A percentile compares a stretch with the other conserved stretches of the same genome.
These are phyloP conservation scores for Melanaphis sacchari DNA, from an alignment of 1,140 invertebrate genomes.

Conservation along the genomic window DNA sequence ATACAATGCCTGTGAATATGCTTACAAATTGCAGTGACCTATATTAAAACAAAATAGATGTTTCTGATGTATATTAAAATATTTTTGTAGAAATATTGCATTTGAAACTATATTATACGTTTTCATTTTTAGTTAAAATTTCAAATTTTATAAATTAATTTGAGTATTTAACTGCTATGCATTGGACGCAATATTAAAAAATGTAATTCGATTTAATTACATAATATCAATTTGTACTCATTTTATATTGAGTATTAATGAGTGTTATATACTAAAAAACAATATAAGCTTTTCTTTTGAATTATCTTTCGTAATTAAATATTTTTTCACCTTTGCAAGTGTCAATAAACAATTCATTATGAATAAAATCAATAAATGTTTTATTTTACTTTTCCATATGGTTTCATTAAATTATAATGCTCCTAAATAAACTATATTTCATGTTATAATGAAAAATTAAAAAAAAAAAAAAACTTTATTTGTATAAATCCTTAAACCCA, in stretches of 20 bases:
- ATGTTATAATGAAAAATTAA: background rate
- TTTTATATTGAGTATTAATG: no score
- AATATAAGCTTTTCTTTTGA: background rate
- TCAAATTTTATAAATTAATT: background rate
- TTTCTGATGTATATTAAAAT: background rate
- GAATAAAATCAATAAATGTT: background rate
- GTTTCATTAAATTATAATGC: background rate
- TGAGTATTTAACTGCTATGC: background rate
- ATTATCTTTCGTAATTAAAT: background rate
- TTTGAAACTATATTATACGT: background rate
- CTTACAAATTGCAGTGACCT: background rate
- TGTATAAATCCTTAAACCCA: background rate
- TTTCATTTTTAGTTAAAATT: background rate
- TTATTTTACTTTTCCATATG: background rate
- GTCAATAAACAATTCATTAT: background rate
- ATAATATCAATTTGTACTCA: no score
- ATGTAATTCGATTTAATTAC: background rate
- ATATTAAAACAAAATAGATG: slow-evolving; percentile 7
- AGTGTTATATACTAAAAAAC: no score
- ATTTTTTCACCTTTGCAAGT: background rate
- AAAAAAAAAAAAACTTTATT: background rate
- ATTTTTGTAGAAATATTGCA: background rate
- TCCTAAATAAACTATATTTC: background rate
- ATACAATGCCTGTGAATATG: background rate
- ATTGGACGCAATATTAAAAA: background rate